Base-by-base conservation (phyloP, 2,797 vertebrate genomes). In the Hoplostethus atlanticus region DNA sequence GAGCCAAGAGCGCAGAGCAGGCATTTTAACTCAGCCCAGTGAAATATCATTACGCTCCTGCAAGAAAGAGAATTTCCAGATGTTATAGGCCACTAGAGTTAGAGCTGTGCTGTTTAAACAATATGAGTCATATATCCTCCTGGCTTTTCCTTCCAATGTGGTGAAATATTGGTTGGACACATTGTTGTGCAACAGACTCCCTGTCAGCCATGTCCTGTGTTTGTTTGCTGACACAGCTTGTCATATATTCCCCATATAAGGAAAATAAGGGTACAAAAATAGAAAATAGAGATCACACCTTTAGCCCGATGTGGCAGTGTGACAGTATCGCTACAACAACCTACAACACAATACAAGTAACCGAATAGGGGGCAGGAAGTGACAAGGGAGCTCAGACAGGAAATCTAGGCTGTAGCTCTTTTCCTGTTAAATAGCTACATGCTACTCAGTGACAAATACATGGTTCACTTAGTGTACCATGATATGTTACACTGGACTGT, bases 21-120 rank as follows among this genome's bases (percentile, higher is more conserved):
- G 53, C 56, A 54, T 71, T 80, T 79, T 44, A 84, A 62, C 54
- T 47, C 15, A 42, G 64, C 65, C 77, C 21, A 64, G 28, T 13
- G n/a, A 62, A 34, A 64, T 72, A 75, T 73, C 64, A 70, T 30
- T 50, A 66, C 62, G 53, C 17, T 46, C 42, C 54, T 63, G 54
- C 46, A 64, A 54, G 51, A 31, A 61, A 47, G 68, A 52, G 2
- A 7, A 75, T 51, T 62, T 75, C 61, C 48, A 73, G 57, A 71
- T 55, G 54, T 67, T 56, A 5, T 61, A 77, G 34, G 79, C 31
- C n/a, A 53, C 7, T 5, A 48, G 47, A 34, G 25, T 36, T 51
- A 38, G 2, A 60, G 50, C 30, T 55, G n/a, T 34, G 15, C 13
- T n/a, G 54, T 48, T 73, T 68, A n/a, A 71, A 68, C 25, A 57